phyloP scores from a whole-genome alignment of 2,797 vertebrate species.

The Pogoniulus pusillus region DNA sequence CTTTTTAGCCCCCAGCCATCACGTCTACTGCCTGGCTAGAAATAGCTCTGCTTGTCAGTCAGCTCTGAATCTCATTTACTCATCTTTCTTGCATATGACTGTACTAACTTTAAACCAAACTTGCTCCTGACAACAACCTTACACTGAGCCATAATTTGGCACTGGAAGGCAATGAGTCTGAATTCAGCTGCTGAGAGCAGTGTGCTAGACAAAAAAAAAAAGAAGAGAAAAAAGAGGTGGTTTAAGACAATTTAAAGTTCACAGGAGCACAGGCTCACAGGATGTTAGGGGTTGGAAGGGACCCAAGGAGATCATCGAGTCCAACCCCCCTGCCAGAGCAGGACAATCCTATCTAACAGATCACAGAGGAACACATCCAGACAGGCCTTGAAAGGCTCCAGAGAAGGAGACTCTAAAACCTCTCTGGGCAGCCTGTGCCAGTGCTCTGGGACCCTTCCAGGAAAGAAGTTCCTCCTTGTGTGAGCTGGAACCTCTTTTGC shows the following conservation, averaged over 20 bases:
- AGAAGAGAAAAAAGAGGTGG: neutral
- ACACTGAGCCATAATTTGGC: neutral
- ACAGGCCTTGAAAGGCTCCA: no score
- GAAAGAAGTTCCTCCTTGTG: no score
- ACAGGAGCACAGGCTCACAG: no score
- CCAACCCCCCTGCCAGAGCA: no score
- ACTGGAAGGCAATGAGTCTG: neutral
- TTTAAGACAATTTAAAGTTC: neutral
- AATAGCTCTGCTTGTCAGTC: neutral
- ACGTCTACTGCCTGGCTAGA: neutral
- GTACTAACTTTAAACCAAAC: neutral
- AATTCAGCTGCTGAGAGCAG: neutral
- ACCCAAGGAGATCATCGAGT: no score
- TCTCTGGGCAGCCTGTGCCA: no score
- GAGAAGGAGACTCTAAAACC: no score
- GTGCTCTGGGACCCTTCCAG: no score
- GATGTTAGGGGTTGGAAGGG: no score
- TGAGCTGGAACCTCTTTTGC: no score
- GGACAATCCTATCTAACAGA: no score
- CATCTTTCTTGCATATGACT: neutral
- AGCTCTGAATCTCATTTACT: neutral
- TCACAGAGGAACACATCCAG: no score
- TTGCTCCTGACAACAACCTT: neutral
- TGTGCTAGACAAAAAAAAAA: neutral
- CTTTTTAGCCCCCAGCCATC: neutral